phyloP scores from a whole-genome alignment of 2,888 invertebrate species.

The Caenorhabditis sinica region DNA sequence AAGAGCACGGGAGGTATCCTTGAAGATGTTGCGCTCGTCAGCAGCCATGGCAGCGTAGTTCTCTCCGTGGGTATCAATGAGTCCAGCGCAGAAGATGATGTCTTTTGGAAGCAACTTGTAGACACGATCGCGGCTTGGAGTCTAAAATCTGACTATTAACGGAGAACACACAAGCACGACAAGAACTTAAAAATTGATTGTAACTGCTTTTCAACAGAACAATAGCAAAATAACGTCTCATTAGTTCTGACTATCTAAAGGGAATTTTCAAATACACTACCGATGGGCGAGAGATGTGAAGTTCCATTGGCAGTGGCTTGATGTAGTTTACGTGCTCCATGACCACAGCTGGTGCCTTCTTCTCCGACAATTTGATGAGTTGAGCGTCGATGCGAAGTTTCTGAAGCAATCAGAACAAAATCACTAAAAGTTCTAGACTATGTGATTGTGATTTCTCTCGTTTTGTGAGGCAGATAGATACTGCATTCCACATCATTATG shows the following conservation, averaged over 20 bases:
- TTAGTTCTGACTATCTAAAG: constrained; percentile 49
- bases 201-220: constrained; percentile 18
- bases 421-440: constrained; percentile 28
- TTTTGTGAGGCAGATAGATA: constrained; percentile 21
- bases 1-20: constrained; percentile 77
- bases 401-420: constrained; percentile 65
- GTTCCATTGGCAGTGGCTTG: constrained; percentile 72
- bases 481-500: constrained; percentile 41
- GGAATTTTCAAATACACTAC: constrained; percentile 54
- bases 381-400: constrained; percentile 77
- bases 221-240: neutral
- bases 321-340: constrained; percentile 72
- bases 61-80: constrained; percentile 80
- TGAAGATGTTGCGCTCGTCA: constrained; percentile 78
- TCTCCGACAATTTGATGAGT: constrained; percentile 71
- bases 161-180: neutral
- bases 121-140: constrained; percentile 77
- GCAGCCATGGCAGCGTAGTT: constrained; percentile 78
- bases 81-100: constrained; percentile 80
- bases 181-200: constrained; percentile 27
- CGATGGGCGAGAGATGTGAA: constrained; percentile 72
- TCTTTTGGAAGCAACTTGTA: constrained; percentile 81
- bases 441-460: neutral
- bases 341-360: constrained; percentile 65
- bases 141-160: constrained; percentile 53